A percentile compares a stretch with the other conserved stretches of the same genome.
Evolutionary conservation across 2,797 vertebrate genomes (phyloP).

Genomic region (Hoplostethus mediterraneus): DNA sequence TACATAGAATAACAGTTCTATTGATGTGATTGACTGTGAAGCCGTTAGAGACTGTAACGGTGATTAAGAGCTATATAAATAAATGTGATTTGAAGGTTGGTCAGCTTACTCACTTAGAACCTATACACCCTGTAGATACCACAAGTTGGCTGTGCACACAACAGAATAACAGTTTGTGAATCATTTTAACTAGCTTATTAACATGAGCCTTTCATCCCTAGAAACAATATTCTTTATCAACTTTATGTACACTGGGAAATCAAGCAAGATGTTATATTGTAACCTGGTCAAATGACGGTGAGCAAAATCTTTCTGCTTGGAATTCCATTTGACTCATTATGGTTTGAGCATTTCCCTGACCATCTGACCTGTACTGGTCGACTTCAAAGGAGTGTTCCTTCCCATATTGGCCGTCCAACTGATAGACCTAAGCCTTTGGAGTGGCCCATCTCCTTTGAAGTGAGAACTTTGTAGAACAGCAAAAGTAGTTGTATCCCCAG

Average conservation of each 20-base stretch:
- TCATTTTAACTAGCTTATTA: neutral
- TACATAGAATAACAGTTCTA: no score
- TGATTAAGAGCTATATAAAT: no score
- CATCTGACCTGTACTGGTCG: slow-evolving; percentile 15
- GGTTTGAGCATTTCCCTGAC: neutral
- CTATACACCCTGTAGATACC: no score
- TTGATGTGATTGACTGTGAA: neutral
- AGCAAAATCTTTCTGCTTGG: slow-evolving; percentile 1
- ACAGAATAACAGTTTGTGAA: neutral
- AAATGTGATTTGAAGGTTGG: no score
- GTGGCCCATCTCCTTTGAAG: slow-evolving; percentile 21
- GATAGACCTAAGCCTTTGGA: slow-evolving; percentile 9
- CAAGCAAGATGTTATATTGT: neutral
- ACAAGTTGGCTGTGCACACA: neutral
- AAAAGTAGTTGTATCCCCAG: slow-evolving; percentile 18
- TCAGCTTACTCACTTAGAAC: no score
- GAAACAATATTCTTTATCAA: neutral
- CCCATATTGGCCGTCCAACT: slow-evolving; percentile 1
- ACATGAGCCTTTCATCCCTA: neutral
- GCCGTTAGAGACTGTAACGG: neutral
- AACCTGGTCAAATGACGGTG: neutral
- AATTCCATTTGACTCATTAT: slow-evolving; percentile 7
- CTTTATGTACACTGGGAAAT: neutral
- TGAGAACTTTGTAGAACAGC: slow-evolving; percentile 13
- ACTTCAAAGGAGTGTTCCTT: slow-evolving; percentile 21